phyloP scores from a whole-genome alignment of 2,113 vertebrate species.

The Zosterops hypoxanthus region DNA sequence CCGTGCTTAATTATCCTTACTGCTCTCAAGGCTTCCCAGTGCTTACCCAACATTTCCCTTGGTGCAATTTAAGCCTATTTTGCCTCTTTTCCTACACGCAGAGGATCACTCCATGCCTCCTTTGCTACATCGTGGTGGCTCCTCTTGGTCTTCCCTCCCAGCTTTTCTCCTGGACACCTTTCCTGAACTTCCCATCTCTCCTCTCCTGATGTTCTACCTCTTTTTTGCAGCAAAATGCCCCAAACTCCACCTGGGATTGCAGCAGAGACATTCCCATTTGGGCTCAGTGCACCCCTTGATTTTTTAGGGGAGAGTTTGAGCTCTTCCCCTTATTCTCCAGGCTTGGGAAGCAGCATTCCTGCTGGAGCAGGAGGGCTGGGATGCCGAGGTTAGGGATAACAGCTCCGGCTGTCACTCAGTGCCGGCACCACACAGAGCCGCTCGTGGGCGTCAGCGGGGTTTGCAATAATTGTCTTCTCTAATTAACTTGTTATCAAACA shows the following conservation, averaged over 20 bases:
- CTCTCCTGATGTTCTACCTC: background rate
- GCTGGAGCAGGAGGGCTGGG: background rate
- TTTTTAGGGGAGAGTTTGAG: background rate
- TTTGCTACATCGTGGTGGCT: accelerated
- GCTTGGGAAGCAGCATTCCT: background rate
- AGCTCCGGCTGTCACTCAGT: background rate
- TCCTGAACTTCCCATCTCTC: background rate
- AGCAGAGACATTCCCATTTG: background rate
- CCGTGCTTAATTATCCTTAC: constrained; percentile 24
- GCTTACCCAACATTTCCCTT: constrained; percentile 1
- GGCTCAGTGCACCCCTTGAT: accelerated
- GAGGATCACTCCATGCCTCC: background rate
- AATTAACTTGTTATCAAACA: constrained; percentile 95
- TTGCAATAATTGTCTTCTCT: constrained; percentile 85
- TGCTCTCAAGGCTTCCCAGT: background rate
- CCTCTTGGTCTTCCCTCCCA: background rate
- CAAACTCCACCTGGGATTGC: background rate
- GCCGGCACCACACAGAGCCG: background rate
- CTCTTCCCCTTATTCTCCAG: background rate
- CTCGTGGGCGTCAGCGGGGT: constrained; percentile 78
- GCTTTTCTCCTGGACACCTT: background rate
- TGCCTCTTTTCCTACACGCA: background rate
- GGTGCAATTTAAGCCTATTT: background rate
- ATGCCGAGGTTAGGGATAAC: background rate
- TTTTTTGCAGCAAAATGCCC: background rate